Percentiles rank a stretch among this genome's conserved stretches.
These are phyloP conservation scores for Gulo gulo DNA, from an alignment of 2,113 vertebrate genomes.

Conservation along the genomic window DNA sequence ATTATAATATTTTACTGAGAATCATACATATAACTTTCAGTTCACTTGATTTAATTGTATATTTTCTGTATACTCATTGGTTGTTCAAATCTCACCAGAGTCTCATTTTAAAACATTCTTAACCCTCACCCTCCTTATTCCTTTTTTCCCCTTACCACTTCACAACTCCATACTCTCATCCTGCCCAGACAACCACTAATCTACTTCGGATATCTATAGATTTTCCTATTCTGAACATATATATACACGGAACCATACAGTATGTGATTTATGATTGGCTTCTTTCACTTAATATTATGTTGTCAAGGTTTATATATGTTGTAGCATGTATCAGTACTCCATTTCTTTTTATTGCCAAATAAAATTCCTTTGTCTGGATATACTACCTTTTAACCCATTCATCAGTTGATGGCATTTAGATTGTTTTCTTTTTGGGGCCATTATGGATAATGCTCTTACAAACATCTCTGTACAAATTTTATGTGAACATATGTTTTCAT, in stretches of 20 bases:
- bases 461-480: neutral
- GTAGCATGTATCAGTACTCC: neutral
- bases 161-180: accelerated
- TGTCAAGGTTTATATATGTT: neutral
- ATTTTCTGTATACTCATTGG: neutral
- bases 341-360: neutral
- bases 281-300: neutral
- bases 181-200: neutral
- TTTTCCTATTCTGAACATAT: neutral
- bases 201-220: neutral
- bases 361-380: neutral
- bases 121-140: neutral
- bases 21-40: neutral
- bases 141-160: accelerated
- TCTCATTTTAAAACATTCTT: neutral
- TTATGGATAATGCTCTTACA: neutral
- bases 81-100: neutral
- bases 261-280: neutral
- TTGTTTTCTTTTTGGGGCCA: neutral
- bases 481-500: neutral
- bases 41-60: neutral
- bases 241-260: neutral
- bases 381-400: neutral
- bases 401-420: neutral
- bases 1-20: neutral